phyloP scores from a whole-genome alignment of 2,113 vertebrate genomes.

The Brachyhypopomus gauderio region DNA sequence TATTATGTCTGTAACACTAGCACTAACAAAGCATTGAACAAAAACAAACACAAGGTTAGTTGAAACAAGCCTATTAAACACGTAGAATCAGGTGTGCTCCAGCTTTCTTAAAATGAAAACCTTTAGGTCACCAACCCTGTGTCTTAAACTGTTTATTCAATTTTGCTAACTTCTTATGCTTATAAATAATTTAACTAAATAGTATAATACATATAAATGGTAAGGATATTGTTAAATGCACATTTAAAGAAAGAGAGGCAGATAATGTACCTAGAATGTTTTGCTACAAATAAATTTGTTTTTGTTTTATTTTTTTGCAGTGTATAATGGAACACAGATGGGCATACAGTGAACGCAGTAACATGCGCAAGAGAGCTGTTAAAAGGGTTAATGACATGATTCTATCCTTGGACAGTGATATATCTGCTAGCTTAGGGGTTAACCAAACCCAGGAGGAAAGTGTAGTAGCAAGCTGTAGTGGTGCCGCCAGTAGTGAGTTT shows the following conservation, averaged over 20 bases:
- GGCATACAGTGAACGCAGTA: constrained; percentile 9
- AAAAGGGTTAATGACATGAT: constrained; percentile 12
- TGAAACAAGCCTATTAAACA: neutral
- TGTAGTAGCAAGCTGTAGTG: neutral
- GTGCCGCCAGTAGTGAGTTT: neutral
- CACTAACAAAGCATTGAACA: too few species aligned
- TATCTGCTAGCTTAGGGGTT: neutral
- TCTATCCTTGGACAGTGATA: constrained; percentile 1
- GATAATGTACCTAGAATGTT: neutral
- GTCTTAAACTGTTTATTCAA: neutral
- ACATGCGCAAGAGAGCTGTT: constrained; percentile 11
- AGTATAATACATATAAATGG: too few species aligned
- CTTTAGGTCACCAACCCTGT: neutral
- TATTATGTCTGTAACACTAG: too few species aligned
- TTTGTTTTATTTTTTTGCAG: neutral
- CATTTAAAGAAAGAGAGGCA: neutral
- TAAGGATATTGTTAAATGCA: neutral
- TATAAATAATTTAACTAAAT: neutral
- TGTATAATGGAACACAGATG: constrained; percentile 13
- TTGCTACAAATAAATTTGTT: neutral
- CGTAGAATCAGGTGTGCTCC: neutral
- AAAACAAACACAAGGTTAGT: too few species aligned
- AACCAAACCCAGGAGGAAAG: neutral
- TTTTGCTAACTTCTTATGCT: neutral
- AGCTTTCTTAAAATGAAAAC: neutral